These are phyloP conservation scores for Rhyzopertha dominica DNA, from an alignment of 1,140 invertebrate genomes.

Conservation along the genomic window DNA sequence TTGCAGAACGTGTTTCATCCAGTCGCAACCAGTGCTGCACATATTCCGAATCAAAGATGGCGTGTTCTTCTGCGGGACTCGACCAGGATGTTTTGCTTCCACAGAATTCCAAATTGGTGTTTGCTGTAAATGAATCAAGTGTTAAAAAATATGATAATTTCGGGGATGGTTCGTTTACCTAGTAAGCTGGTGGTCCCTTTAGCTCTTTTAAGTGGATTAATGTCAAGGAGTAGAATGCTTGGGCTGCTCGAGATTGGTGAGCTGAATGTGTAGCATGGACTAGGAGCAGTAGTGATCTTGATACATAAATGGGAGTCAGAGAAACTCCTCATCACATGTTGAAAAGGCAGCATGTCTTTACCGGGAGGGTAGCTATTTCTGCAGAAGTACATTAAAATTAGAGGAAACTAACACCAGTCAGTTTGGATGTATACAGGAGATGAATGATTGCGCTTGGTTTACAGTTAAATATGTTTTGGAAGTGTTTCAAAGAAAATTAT, in stretches of 20 bases:
- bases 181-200: slow-evolving; percentile 43
- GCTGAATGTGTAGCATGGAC: slow-evolving; percentile 50
- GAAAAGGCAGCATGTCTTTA: slow-evolving; percentile 61
- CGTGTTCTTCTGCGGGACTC: slow-evolving; percentile 54
- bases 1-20: slow-evolving; percentile 61
- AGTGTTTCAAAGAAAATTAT: no score
- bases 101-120: slow-evolving; percentile 28
- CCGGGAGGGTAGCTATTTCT: slow-evolving; percentile 66
- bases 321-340: slow-evolving; percentile 66
- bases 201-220: slow-evolving; percentile 47
- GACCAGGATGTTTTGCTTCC: slow-evolving; percentile 48
- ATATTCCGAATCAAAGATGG: slow-evolving; percentile 67
- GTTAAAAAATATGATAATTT: neutral
- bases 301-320: slow-evolving; percentile 67
- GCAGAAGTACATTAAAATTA: no score
- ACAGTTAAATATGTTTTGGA: no score
- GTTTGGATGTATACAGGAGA: no score
- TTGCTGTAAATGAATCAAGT: slow-evolving; percentile 24
- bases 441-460: no score
- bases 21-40: slow-evolving; percentile 69
- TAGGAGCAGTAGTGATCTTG: slow-evolving; percentile 56
- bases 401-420: no score
- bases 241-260: slow-evolving; percentile 54
- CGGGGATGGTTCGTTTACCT: slow-evolving; percentile 22
- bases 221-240: slow-evolving; percentile 53